A percentile compares a stretch with the other conserved stretches of the same genome.
phyloP scores from a whole-genome alignment of 2,113 vertebrate genomes.

The Lophura nycthemera region DNA sequence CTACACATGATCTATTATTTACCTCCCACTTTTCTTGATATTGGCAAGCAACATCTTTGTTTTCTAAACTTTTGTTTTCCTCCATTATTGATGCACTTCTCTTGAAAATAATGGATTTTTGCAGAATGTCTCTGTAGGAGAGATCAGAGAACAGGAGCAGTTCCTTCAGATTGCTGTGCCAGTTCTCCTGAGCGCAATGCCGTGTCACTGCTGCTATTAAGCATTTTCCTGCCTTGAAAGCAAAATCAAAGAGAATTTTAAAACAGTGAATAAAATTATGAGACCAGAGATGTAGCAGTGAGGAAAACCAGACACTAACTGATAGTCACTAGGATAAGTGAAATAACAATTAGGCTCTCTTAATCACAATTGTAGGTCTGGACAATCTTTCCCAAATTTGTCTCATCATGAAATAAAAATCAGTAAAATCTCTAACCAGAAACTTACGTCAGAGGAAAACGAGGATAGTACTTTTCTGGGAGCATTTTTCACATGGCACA shows the following conservation, averaged over 20 bases:
- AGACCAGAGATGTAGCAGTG: neutral
- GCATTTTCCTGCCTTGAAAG: neutral
- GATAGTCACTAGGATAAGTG: neutral
- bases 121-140: neutral
- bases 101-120: neutral
- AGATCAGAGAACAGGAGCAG: neutral
- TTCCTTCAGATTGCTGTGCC: neutral
- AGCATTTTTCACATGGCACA: neutral
- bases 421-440: neutral
- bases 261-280: slow-evolving; percentile 12
- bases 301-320: neutral
- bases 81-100: neutral
- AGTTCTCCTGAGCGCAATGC: neutral
- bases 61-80: slow-evolving; percentile 8
- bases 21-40: neutral
- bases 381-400: neutral
- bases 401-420: neutral
- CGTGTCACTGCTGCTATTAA: neutral
- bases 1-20: slow-evolving; percentile 16
- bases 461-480: neutral
- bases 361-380: neutral
- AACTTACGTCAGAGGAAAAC: neutral
- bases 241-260: slow-evolving; percentile 45
- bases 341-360: neutral
- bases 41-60: neutral